Conservation (phyloP, 1,140 invertebrate species). For the Watersipora subatra region DNA sequence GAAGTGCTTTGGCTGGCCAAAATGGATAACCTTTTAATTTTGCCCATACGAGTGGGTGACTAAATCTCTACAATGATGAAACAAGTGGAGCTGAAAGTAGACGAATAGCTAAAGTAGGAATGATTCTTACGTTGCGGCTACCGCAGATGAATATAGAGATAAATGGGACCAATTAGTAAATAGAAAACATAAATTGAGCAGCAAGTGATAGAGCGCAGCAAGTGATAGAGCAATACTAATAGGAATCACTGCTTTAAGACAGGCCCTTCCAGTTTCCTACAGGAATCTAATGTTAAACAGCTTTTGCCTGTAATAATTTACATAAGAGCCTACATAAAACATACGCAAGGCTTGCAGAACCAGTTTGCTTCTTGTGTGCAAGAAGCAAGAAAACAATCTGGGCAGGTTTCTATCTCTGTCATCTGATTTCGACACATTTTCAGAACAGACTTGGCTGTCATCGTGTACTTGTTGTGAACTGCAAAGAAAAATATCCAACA, state of each 20-base stretch:
- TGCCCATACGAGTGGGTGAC: slow-evolving; percentile 78
- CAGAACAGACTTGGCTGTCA: slow-evolving; percentile 60
- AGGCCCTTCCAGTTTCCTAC: too few species aligned
- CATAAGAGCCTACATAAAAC: too few species aligned
- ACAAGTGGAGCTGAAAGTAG: not conserved
- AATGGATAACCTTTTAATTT: slow-evolving; percentile 85
- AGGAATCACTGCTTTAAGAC: too few species aligned
- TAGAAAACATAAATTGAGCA: not conserved
- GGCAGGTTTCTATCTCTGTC: slow-evolving; percentile 80
- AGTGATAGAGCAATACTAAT: too few species aligned
- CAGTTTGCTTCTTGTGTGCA: slow-evolving; percentile 62
- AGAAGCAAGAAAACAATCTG: slow-evolving; percentile 75
- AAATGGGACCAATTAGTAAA: not conserved
- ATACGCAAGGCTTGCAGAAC: slow-evolving; percentile 77
- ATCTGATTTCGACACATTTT: slow-evolving; percentile 65
- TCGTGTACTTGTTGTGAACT: slow-evolving; percentile 55
- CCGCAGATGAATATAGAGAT: not conserved
- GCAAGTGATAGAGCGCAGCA: not conserved
- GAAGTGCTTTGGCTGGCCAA: slow-evolving; percentile 84
- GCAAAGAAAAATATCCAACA: slow-evolving; percentile 25
- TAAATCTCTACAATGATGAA: slow-evolving; percentile 44
- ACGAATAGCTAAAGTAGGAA: not conserved
- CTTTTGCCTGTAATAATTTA: too few species aligned
- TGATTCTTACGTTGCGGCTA: not conserved
- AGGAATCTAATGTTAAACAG: too few species aligned